Evolutionary conservation across 2,113 vertebrate genomes (phyloP).

Genomic region (Azemiops feae): DNA sequence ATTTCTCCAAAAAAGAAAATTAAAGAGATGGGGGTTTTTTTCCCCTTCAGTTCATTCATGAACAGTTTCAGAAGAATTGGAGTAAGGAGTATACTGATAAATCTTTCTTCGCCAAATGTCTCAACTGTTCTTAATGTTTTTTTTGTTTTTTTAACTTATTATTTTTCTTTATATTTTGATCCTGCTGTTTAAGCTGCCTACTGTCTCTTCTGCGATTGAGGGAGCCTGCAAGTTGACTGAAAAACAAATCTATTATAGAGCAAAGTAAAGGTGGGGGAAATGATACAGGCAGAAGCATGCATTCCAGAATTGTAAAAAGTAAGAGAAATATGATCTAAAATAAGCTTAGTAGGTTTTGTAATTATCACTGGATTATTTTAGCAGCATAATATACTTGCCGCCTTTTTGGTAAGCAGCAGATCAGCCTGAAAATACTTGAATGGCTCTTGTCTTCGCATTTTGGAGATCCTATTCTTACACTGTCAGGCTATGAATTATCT

Average conservation of each 20-base stretch:
- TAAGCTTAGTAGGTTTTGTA: constrained; percentile 40
- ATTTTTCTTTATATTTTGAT: not conserved
- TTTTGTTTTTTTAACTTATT: not conserved
- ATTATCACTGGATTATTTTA: constrained; percentile 51
- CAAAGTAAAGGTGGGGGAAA: constrained; percentile 20
- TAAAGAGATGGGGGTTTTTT: not conserved
- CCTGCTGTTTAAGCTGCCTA: not conserved
- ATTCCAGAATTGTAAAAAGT: constrained; percentile 23
- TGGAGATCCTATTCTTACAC: not conserved
- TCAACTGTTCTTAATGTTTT: not conserved
- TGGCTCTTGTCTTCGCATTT: constrained; percentile 4
- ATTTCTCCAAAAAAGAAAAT: not conserved
- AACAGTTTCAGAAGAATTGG: not conserved
- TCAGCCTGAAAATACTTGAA: constrained; percentile 34
- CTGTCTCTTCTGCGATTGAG: not conserved
- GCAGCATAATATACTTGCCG: constrained; percentile 23
- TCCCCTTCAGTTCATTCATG: not conserved
- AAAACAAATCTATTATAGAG: constrained; percentile 38
- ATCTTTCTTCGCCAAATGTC: constrained; percentile 23
- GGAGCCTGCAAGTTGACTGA: not conserved
- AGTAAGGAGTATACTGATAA: too few species aligned
- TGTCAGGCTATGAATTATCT: not conserved
- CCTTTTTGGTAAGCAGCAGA: not conserved
- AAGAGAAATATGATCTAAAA: constrained; percentile 44
- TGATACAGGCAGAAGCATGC: constrained; percentile 26